Percentiles rank a stretch among this genome's conserved stretches.
phyloP scores from a whole-genome alignment of 1,140 invertebrate genomes.

The Physella acuta region DNA sequence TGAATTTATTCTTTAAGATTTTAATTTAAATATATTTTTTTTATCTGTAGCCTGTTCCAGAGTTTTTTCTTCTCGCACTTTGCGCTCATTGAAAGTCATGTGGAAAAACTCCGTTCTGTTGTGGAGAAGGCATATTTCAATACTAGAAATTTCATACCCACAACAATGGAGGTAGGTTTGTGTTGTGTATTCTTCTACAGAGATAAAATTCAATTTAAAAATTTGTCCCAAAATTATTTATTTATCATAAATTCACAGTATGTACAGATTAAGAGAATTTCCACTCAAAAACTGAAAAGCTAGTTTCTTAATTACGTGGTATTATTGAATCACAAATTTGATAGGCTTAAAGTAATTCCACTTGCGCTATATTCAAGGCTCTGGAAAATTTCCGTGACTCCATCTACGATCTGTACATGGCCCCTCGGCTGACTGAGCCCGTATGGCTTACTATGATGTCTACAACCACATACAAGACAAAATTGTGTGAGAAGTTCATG shows the following conservation, averaged over 20 bases:
- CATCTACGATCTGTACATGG: slow-evolving; percentile 71
- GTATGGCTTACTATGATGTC: slow-evolving; percentile 71
- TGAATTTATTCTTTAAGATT: not conserved
- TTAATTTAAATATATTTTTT: slow-evolving; percentile 9
- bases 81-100: slow-evolving; percentile 74
- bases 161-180: slow-evolving; percentile 67
- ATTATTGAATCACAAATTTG: no score
- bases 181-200: no score
- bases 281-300: no score
- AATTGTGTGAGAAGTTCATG: slow-evolving; percentile 57
- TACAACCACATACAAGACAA: slow-evolving; percentile 51
- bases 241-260: no score
- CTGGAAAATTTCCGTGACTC: slow-evolving; percentile 59
- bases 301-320: no score
- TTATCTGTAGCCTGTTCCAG: slow-evolving; percentile 47
- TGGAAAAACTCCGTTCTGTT: slow-evolving; percentile 70
- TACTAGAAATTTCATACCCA: slow-evolving; percentile 65
- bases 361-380: slow-evolving; percentile 43
- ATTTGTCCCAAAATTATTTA: no score
- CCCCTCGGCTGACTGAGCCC: slow-evolving; percentile 68
- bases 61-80: slow-evolving; percentile 78
- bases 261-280: no score
- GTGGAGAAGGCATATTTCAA: slow-evolving; percentile 63
- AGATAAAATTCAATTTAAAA: no score
- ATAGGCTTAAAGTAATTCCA: no score